phyloP scores from a whole-genome alignment of 1,140 invertebrate genomes.

The Helicorthomorpha holstii region DNA sequence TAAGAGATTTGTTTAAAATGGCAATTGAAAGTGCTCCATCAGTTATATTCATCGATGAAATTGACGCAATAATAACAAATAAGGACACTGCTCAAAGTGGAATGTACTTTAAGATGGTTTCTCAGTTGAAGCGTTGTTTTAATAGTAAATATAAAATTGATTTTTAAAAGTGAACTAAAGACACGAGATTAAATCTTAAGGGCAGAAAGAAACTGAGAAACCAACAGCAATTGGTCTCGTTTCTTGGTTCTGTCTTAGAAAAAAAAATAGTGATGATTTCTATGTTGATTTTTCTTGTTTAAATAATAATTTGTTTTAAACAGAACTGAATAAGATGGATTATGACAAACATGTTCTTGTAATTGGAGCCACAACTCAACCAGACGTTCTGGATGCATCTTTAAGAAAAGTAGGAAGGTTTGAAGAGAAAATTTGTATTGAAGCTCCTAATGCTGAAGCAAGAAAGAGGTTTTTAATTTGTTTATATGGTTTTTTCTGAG shows the following conservation, averaged over 20 bases:
- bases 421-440: slow-evolving; percentile 70
- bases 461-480: slow-evolving; percentile 19
- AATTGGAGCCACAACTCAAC: slow-evolving; percentile 51
- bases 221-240: too few relatives aligned
- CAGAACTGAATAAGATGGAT: slow-evolving; percentile 22
- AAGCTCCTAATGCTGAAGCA: slow-evolving; percentile 52
- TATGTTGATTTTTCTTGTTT: not conserved
- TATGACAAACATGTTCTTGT: slow-evolving; percentile 34
- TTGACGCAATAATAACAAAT: slow-evolving; percentile 61
- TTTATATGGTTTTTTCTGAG: too few relatives aligned
- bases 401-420: slow-evolving; percentile 58
- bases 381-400: slow-evolving; percentile 47
- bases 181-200: too few relatives aligned
- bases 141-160: slow-evolving; percentile 42
- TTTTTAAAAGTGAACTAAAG: too few relatives aligned
- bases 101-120: slow-evolving; percentile 88
- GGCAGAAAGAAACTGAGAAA: too few relatives aligned
- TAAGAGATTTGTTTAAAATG: slow-evolving; percentile 76
- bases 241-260: not conserved
- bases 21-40: slow-evolving; percentile 45
- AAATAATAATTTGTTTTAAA: slow-evolving; percentile 2
- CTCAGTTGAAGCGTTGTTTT: slow-evolving; percentile 72
- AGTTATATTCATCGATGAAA: slow-evolving; percentile 58
- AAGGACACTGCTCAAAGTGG: slow-evolving; percentile 74
- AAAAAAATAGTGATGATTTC: not conserved